These are phyloP conservation scores for Scolopax rusticola DNA, from an alignment of 2,797 vertebrate genomes.

Conservation along the genomic window DNA sequence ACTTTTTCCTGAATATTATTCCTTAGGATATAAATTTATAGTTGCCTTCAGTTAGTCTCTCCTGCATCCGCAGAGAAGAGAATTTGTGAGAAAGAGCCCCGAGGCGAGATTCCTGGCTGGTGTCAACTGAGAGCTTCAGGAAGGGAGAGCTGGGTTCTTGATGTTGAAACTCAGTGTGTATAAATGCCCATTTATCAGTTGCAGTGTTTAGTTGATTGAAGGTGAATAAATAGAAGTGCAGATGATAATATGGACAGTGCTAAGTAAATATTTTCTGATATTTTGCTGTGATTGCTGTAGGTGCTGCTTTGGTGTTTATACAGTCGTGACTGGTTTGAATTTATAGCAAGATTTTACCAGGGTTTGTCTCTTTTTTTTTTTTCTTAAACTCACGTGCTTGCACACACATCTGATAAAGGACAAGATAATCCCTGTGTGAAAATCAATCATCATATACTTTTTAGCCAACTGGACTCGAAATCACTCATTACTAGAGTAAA, in stretches of 20 bases:
- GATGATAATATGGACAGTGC: background rate
- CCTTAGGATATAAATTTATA: background rate
- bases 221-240: background rate
- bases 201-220: background rate
- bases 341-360: background rate
- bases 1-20: background rate
- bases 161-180: background rate
- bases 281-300: background rate
- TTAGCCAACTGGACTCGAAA: background rate
- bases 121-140: background rate
- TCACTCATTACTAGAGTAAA: background rate
- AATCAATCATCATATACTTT: background rate
- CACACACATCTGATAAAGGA: background rate
- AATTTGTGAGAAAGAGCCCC: background rate
- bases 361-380: background rate
- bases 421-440: background rate
- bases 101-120: background rate
- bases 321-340: background rate
- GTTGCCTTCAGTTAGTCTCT: background rate
- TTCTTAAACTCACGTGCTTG: background rate
- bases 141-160: background rate
- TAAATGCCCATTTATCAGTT: background rate
- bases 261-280: background rate
- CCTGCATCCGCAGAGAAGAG: background rate
- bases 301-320: background rate